Conservation (phyloP, 2,797 vertebrate genomes). For the Tokudaia muenninki region DNA sequence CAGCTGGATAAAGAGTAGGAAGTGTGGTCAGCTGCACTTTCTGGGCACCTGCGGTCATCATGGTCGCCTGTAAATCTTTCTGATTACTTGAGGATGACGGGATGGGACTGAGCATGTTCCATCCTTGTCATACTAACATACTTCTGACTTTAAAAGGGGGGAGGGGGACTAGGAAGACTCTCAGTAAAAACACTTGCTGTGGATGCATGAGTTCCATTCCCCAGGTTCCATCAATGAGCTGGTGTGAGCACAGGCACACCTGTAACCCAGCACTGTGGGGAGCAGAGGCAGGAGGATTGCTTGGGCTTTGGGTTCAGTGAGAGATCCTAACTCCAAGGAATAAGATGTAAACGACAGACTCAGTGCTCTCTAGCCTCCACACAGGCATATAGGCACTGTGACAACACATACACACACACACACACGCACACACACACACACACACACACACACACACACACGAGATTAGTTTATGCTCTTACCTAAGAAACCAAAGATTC, state of each 20-base stretch:
- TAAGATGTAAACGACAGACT: not conserved
- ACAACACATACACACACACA: no score
- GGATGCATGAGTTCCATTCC: not conserved
- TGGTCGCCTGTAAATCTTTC: not conserved
- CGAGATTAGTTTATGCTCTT: not conserved
- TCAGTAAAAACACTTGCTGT: not conserved
- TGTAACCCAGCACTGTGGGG: not conserved
- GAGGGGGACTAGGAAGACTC: not conserved
- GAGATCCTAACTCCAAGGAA: not conserved
- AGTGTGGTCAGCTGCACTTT: not conserved
- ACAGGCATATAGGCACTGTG: not conserved
- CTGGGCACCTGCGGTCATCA: no score
- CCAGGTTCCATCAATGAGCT: not conserved
- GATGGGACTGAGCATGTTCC: not conserved
- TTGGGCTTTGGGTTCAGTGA: not conserved
- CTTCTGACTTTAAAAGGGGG: not conserved
- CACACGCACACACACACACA: not conserved
- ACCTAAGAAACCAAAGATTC: not conserved
- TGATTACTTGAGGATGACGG: no score
- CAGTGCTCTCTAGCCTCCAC: not conserved
- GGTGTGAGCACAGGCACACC: accelerated
- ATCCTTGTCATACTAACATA: not conserved
- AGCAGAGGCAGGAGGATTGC: not conserved
- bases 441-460: not conserved
- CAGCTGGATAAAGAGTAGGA: not conserved